Base-by-base conservation (phyloP, 2,113 vertebrate genomes). In the Micromys minutus region DNA sequence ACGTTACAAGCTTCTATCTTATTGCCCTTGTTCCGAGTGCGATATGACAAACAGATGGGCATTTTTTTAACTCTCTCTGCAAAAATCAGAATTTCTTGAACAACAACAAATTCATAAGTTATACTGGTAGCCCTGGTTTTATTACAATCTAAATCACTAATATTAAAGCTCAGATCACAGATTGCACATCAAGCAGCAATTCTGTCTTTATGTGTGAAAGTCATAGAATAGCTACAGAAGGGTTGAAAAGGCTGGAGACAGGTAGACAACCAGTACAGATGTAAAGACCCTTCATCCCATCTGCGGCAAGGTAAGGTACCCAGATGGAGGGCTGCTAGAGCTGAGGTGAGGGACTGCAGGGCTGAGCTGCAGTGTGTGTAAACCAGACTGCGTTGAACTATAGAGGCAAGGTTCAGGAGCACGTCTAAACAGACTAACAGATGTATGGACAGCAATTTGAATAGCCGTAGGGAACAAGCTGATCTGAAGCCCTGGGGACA, bases 1-100 rank as follows among this genome's bases (percentile, higher is more conserved):
- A 47, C 42, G 39, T 93, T 94, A 26, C 36, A 42, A n/a, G 80
- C 71, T 87, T 96, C 59, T 89, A 52, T 95, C 59, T 94, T 71
- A 92, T 91, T 97, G 87, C 29, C 26, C 61, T 61, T 89, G 88
- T 57, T 74, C 50, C 31, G 67, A 39, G 36, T 72, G 36, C 50
- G 42, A 55, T 55, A 71, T n/a, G 65, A 55, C 47, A 87, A 72
- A 55, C 50, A 71, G 65, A 72, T 55, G 50, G 47, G n/a, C 22
- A 72, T 55, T 36, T 55, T 71, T 87, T 55, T 57, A 39, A n/a
- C n/a, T 74, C 50, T 42, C 45, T 88, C 26, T 31, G 74, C n/a
- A 74, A 57, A 74, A 52, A n/a, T 57, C 86, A 59, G 85, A 72
- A 74, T 87, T 87, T 55, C 52, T 71, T 87, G 34, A 55, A 71